phyloP scores from a whole-genome alignment of 2,888 invertebrate species.

The Drosophila recens region DNA sequence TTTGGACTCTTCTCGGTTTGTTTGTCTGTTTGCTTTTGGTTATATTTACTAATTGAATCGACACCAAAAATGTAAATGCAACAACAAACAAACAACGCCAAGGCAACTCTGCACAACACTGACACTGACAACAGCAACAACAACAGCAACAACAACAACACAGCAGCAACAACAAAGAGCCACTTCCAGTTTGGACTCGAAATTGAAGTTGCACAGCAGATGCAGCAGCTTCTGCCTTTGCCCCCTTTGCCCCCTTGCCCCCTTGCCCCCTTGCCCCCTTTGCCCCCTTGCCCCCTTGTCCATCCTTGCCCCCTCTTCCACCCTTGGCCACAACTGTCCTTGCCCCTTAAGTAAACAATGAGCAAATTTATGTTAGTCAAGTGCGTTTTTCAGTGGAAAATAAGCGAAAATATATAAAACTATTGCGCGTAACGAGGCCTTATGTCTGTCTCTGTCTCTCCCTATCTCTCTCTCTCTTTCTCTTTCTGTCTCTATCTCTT shows the following conservation, averaged over 20 bases:
- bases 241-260: constrained; percentile 3
- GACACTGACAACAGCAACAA: constrained; percentile 58
- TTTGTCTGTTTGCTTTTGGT: constrained; percentile 80
- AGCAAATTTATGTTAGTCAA: constrained; percentile 80
- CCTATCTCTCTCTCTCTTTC: neutral
- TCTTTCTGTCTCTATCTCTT: neutral
- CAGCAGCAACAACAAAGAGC: constrained; percentile 10
- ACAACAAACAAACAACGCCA: constrained; percentile 75
- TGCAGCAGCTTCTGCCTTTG: constrained; percentile 39
- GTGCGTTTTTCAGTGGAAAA: constrained; percentile 77
- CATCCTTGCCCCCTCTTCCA: constrained; percentile 21
- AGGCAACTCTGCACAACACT: constrained; percentile 48
- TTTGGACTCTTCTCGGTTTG: constrained; percentile 46
- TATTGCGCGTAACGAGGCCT: constrained; percentile 71
- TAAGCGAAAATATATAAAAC: constrained; percentile 72
- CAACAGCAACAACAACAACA: constrained; percentile 53
- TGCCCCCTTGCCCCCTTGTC: constrained; percentile 9
- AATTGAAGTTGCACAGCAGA: constrained; percentile 48
- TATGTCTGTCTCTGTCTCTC: neutral
- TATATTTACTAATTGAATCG: constrained; percentile 85
- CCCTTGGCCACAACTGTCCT: constrained; percentile 3
- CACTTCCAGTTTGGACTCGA: constrained; percentile 62
- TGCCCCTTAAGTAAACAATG: constrained; percentile 72
- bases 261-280: constrained; percentile 21
- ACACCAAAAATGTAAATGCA: constrained; percentile 84